Evolutionary conservation across 2,113 vertebrate species (phyloP).

Genomic region (Callionymus lyra): DNA sequence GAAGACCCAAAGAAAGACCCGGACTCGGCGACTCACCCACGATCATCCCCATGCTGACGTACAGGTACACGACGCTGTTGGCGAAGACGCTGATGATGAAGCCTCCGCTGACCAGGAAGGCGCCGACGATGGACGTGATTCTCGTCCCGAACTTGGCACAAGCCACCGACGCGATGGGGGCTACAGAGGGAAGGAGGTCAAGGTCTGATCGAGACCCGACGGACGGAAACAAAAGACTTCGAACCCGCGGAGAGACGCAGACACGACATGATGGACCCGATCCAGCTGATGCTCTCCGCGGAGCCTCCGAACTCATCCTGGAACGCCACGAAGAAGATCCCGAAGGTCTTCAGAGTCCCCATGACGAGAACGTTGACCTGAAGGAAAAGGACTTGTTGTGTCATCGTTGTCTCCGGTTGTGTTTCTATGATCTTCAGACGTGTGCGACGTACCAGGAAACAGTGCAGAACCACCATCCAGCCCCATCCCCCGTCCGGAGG

Average conservation of each 20-base stretch:
- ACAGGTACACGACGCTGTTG: slow-evolving; percentile 76
- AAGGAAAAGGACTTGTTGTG: not conserved
- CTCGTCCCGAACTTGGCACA: slow-evolving; percentile 73
- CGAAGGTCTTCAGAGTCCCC: slow-evolving; percentile 83
- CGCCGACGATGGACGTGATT: slow-evolving; percentile 69
- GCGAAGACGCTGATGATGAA: slow-evolving; percentile 82
- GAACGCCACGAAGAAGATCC: slow-evolving; percentile 89
- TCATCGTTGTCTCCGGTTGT: not conserved
- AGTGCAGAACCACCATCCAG: slow-evolving; percentile 88
- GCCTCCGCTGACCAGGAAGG: slow-evolving; percentile 70
- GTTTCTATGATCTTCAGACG: too few relatives aligned
- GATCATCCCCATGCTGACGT: slow-evolving; percentile 83
- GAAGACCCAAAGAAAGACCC: not conserved
- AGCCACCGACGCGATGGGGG: slow-evolving; percentile 71
- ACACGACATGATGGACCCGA: slow-evolving; percentile 88
- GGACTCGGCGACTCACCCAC: slow-evolving; percentile 84
- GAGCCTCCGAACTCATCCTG: slow-evolving; percentile 84
- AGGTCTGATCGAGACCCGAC: too few relatives aligned
- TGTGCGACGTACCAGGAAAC: slow-evolving; percentile 76
- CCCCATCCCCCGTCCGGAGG: slow-evolving; percentile 75
- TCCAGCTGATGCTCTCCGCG: slow-evolving; percentile 82
- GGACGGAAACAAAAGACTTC: not conserved
- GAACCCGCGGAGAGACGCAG: slow-evolving; percentile 82
- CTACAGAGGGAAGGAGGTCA: slow-evolving; percentile 41
- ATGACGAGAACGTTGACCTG: slow-evolving; percentile 87